These are phyloP conservation scores for Cynocephalus volans DNA, from an alignment of 2,113 vertebrate species.

Conservation along the genomic window DNA sequence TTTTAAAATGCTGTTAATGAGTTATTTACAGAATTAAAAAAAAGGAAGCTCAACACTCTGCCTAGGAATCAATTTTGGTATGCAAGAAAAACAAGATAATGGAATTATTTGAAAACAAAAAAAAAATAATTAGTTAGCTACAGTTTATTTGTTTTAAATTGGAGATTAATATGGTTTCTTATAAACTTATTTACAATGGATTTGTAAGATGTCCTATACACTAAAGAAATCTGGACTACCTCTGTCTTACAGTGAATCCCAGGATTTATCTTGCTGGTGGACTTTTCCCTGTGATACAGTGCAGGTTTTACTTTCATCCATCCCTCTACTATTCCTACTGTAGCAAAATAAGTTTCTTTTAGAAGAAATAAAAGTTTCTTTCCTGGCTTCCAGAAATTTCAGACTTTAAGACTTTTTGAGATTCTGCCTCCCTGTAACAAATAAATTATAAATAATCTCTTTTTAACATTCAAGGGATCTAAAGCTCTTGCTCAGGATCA, in stretches of 20 bases:
- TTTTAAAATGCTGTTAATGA: neutral
- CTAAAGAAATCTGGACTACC: neutral
- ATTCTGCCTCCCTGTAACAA: neutral
- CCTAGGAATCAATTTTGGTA: neutral
- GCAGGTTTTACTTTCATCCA: neutral
- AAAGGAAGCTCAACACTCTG: neutral
- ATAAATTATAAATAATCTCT: neutral
- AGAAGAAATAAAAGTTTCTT: neutral
- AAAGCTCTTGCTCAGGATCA: neutral
- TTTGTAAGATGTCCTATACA: neutral
- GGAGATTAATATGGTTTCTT: neutral
- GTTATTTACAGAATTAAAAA: neutral
- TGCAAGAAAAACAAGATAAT: neutral
- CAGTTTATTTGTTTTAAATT: neutral
- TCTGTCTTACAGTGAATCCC: neutral
- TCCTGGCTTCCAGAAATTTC: neutral
- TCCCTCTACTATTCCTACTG: neutral
- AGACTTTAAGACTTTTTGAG: neutral
- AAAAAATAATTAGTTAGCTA: neutral
- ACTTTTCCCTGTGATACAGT: neutral
- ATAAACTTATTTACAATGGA: neutral
- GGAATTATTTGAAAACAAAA: neutral
- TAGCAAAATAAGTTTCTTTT: neutral
- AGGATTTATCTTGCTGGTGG: neutral
- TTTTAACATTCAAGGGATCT: neutral